Conservation (phyloP, 2,797 vertebrate genomes). For the Pseudocheirus occidentalis region DNA sequence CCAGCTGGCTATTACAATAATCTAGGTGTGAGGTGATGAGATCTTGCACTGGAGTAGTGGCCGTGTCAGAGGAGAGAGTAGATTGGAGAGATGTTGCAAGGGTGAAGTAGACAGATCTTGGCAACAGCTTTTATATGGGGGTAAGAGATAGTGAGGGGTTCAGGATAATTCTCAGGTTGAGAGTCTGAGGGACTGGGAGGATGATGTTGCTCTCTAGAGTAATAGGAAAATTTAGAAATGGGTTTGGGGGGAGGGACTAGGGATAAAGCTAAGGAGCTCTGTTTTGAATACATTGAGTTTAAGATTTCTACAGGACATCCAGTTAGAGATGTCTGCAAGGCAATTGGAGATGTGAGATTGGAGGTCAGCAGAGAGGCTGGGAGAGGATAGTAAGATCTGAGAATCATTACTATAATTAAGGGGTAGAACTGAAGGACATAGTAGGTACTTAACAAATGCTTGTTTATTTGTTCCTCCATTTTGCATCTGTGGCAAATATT, state of each 20-base stretch:
- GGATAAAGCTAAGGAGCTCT: background rate
- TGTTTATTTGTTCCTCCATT: background rate
- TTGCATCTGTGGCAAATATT: background rate
- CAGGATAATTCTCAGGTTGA: background rate
- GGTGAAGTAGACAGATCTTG: background rate
- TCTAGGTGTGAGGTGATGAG: background rate
- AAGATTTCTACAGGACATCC: background rate
- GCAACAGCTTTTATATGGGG: background rate
- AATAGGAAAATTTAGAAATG: background rate
- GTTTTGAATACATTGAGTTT: background rate
- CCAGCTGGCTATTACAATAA: background rate
- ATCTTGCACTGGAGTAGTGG: background rate
- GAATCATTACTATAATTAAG: background rate
- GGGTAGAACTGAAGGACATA: background rate
- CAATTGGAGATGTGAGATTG: background rate
- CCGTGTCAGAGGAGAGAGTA: background rate
- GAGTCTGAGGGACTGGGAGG: background rate
- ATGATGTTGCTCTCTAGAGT: background rate
- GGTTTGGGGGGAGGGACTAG: background rate
- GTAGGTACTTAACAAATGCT: background rate
- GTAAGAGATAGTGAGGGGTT: background rate
- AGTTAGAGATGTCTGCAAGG: background rate
- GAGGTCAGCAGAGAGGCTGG: background rate
- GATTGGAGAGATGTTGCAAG: background rate
- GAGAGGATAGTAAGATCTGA: background rate